phyloP scores from a whole-genome alignment of 2,797 vertebrate species.

The Trichosurus vulpecula region DNA sequence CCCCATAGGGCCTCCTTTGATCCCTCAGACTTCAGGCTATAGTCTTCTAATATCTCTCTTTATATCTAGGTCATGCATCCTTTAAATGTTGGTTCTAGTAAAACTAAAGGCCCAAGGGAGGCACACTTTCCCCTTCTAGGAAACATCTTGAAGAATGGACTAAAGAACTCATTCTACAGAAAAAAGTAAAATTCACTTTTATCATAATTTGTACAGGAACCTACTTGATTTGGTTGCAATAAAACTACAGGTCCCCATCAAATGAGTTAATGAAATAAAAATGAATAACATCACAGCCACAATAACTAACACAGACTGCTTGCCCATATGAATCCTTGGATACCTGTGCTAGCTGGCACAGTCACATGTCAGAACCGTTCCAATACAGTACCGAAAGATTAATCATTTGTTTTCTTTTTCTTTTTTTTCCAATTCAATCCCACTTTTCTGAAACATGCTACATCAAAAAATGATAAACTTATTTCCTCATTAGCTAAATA shows the following conservation, averaged over 20 bases:
- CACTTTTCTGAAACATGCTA: slow-evolving; percentile 41
- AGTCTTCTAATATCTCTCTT: neutral
- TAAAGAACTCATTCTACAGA: slow-evolving; percentile 66
- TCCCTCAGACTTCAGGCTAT: neutral
- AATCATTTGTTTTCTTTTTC: neutral
- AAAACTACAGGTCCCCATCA: slow-evolving; percentile 37
- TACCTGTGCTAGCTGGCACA: neutral
- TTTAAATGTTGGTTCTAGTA: slow-evolving; percentile 3
- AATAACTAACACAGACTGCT: slow-evolving; percentile 36
- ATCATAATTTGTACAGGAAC: slow-evolving; percentile 59
- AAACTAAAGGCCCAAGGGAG: slow-evolving; percentile 67
- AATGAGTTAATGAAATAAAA: slow-evolving; percentile 70
- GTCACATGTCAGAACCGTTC: neutral
- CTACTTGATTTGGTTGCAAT: slow-evolving; percentile 54
- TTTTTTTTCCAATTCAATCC: neutral
- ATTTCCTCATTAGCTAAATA: slow-evolving; percentile 36
- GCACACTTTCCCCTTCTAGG: slow-evolving; percentile 53
- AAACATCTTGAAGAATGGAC: slow-evolving; percentile 62
- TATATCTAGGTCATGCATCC: neutral
- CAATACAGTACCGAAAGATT: neutral
- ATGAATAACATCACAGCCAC: slow-evolving; percentile 63
- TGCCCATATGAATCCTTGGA: slow-evolving; percentile 5
- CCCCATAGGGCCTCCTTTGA: neutral
- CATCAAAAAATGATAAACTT: neutral
- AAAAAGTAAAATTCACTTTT: slow-evolving; percentile 51